These are phyloP conservation scores for Diabrotica virgifera DNA, from an alignment of 1,140 invertebrate species.

Conservation along the genomic window DNA sequence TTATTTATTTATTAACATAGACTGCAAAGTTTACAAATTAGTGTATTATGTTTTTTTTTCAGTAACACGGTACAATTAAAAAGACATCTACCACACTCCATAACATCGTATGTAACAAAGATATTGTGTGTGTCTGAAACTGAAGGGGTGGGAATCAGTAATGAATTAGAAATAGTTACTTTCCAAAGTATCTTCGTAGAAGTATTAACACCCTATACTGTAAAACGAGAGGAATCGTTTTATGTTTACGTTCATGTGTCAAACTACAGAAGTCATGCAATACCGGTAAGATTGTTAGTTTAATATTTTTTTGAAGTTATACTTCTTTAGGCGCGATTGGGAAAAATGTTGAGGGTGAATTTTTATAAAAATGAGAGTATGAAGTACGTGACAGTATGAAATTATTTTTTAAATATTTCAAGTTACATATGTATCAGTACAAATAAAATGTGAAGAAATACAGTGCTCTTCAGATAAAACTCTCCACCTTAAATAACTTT, in stretches of 20 bases:
- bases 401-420: no score
- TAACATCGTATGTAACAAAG: constrained; percentile 71
- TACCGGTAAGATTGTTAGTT: constrained; percentile 55
- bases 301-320: background rate
- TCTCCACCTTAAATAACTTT: no score
- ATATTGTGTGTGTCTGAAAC: constrained; percentile 64
- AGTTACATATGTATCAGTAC: no score
- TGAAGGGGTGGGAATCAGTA: constrained; percentile 63
- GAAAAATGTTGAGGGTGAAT: no score
- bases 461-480: no score
- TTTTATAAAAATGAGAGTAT: no score
- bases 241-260: constrained; percentile 67
- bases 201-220: constrained; percentile 65
- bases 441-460: no score
- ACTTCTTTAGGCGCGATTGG: no score
- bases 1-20: background rate
- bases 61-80: constrained; percentile 23
- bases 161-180: constrained; percentile 56
- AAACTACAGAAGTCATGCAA: constrained; percentile 65
- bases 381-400: no score
- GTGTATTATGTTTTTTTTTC: background rate
- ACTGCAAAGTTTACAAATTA: no score
- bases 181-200: constrained; percentile 74
- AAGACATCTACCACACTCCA: constrained; percentile 64
- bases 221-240: constrained; percentile 67